Percentiles rank a stretch among this genome's conserved stretches.
Evolutionary conservation across 2,113 vertebrate genomes (phyloP).

Genomic region (Burhinus bistriatus): DNA sequence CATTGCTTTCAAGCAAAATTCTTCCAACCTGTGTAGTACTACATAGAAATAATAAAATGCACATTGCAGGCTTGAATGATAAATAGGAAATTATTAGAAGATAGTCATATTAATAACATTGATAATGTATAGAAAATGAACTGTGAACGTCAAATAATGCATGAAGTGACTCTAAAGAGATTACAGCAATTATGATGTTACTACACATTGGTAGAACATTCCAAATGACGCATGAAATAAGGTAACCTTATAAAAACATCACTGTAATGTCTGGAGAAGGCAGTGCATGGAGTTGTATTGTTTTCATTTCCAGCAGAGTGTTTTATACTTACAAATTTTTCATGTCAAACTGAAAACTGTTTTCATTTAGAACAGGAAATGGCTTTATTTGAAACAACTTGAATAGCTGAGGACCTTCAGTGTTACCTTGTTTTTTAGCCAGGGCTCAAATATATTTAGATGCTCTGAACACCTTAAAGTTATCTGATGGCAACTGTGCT

Average conservation of each 20-base stretch:
- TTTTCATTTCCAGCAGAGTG: background rate
- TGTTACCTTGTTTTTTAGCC: background rate
- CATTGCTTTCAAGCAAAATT: background rate
- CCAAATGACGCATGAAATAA: slow-evolving; percentile 50
- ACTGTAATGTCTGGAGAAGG: background rate
- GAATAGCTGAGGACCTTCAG: background rate
- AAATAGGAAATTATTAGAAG: background rate
- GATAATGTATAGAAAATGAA: background rate
- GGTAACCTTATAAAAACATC: background rate
- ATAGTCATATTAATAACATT: background rate
- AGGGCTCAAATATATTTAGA: background rate
- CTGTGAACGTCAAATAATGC: background rate
- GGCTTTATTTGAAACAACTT: background rate
- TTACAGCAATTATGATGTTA: slow-evolving; percentile 5
- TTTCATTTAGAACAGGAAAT: background rate
- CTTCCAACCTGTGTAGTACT: background rate
- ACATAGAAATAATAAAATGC: background rate
- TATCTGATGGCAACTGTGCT: background rate
- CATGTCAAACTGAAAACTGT: background rate
- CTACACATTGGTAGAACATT: slow-evolving; percentile 5
- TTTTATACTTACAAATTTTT: background rate
- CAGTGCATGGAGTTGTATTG: background rate
- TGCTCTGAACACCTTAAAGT: background rate
- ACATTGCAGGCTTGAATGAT: background rate
- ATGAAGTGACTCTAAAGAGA: background rate